Percentiles rank a stretch among this genome's conserved stretches.
Conservation (phyloP, 2,797 vertebrate genomes). For the Oreochromis grahami region DNA sequence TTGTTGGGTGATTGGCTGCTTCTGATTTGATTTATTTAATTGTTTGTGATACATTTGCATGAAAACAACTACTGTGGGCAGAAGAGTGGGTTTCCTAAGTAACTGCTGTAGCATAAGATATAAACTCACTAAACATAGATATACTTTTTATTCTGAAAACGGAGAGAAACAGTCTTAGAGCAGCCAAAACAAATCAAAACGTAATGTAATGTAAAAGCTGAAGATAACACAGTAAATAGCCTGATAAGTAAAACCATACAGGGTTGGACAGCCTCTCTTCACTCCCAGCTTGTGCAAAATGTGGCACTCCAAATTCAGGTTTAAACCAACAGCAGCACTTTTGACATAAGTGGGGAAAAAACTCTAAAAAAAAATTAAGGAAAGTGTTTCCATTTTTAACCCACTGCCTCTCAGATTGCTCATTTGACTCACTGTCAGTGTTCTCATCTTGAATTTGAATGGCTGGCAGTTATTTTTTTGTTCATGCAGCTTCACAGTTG, state of each 20-base stretch:
- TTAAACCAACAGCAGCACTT: neutral
- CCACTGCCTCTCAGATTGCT: neutral
- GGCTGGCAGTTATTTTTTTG: conserved; percentile 7
- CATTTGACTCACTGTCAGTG: neutral
- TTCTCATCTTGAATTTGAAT: neutral
- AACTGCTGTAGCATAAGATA: neutral
- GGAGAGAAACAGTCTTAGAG: neutral
- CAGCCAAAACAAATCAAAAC: neutral
- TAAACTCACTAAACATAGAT: neutral
- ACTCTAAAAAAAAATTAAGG: neutral
- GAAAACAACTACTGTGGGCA: neutral
- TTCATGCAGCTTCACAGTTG: neutral
- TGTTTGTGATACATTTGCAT: neutral
- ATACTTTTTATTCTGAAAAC: neutral
- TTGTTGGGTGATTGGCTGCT: neutral
- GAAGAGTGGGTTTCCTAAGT: neutral
- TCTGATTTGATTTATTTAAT: neutral
- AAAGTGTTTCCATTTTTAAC: neutral
- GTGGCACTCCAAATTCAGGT: neutral
- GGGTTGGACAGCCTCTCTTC: neutral
- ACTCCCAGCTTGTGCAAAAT: neutral
- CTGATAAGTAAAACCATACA: neutral
- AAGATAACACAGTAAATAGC: neutral
- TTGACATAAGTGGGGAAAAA: neutral
- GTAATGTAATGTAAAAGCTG: neutral